These are phyloP conservation scores for Hemithea aestivaria DNA, from an alignment of 2,888 invertebrate species.

Conservation along the genomic window DNA sequence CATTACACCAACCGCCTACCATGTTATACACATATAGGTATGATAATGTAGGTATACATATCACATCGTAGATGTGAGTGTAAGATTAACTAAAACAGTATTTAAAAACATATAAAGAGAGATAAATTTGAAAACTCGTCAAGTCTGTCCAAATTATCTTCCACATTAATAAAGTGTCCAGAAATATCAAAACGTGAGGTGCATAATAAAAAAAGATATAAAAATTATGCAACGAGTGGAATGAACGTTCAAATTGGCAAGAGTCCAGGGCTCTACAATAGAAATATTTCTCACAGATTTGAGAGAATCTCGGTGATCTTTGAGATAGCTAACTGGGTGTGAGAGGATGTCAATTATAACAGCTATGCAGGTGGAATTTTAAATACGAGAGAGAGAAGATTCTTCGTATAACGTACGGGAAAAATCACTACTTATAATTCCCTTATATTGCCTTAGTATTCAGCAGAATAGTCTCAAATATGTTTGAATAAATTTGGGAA, in stretches of 20 bases:
- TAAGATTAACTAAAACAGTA: no score
- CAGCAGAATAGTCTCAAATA: no score
- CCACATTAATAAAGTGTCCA: constrained; percentile 11
- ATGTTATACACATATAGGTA: no score
- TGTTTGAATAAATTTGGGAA: no score
- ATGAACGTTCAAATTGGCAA: constrained; percentile 43
- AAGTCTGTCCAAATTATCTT: constrained; percentile 2
- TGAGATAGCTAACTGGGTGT: constrained; percentile 13
- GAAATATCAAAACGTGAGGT: constrained; percentile 29
- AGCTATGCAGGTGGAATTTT: constrained; percentile 4
- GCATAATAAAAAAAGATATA: constrained; percentile 34
- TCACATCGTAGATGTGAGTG: no score
- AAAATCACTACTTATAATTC: no score
- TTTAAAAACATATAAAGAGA: no score
- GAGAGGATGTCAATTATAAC: constrained; percentile 5
- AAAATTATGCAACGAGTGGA: constrained; percentile 43
- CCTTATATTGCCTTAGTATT: no score
- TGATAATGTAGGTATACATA: no score
- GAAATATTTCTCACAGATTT: constrained; percentile 12
- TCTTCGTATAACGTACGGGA: neutral
- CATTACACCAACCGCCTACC: no score
- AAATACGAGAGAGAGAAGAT: constrained; percentile 2
- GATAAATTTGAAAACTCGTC: no score
- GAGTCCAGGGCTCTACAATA: constrained; percentile 29
- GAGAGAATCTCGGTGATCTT: constrained; percentile 1